Evolutionary conservation across 2,888 invertebrate genomes (phyloP).

Genomic region (Rhagophthalmus giganteus): DNA sequence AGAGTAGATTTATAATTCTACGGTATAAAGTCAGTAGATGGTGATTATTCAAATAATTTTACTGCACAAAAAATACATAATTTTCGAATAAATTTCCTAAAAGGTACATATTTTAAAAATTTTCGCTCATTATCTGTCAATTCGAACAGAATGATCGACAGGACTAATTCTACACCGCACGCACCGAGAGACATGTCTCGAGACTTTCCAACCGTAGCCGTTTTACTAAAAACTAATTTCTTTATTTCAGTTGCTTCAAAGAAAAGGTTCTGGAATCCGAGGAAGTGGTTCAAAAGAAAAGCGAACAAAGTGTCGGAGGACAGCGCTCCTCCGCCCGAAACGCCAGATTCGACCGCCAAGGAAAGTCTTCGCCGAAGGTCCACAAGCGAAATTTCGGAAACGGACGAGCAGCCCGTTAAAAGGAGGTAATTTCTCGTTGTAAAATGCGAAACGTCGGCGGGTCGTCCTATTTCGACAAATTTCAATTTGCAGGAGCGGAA

Average conservation of each 20-base stretch:
- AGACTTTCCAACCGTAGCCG: not conserved
- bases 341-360: slow-evolving; percentile 50
- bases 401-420: slow-evolving; percentile 61
- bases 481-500: slow-evolving; percentile 48
- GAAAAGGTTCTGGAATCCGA: slow-evolving; percentile 68
- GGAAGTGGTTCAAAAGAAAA: slow-evolving; percentile 57
- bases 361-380: slow-evolving; percentile 57
- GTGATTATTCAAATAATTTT: too few species aligned
- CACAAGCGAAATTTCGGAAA: slow-evolving; percentile 68
- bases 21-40: too few species aligned
- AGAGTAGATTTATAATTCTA: too few species aligned
- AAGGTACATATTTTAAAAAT: too few species aligned
- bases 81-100: too few species aligned
- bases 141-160: too few species aligned
- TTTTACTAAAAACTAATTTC: slow-evolving; percentile 1
- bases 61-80: too few species aligned
- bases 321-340: slow-evolving; percentile 55
- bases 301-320: slow-evolving; percentile 54
- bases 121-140: too few species aligned
- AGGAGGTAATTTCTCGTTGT: slow-evolving; percentile 55
- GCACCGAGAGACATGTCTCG: too few species aligned
- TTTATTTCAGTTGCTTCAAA: slow-evolving; percentile 51
- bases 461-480: not conserved
- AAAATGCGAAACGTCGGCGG: too few species aligned
- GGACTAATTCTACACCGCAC: too few species aligned